A percentile compares a stretch with the other conserved stretches of the same genome.
Evolutionary conservation across 2,888 invertebrate genomes (phyloP).

Genomic region (Orthosia cruda): DNA sequence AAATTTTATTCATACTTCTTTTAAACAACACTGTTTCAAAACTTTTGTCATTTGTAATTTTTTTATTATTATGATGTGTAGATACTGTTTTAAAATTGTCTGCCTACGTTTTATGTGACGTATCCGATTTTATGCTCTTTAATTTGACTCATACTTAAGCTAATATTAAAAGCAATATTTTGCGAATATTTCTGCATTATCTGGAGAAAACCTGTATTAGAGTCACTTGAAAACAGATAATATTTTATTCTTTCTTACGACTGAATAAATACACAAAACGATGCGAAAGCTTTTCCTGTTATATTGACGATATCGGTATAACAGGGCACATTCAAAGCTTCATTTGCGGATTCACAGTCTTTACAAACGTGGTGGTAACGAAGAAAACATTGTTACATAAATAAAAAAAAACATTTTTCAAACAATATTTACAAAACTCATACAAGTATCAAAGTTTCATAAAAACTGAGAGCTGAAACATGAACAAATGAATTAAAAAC

Average conservation of each 20-base stretch:
- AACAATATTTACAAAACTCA: neutral
- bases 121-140: conserved; percentile 33
- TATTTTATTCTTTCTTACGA: neutral
- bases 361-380: neutral
- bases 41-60: conserved; percentile 62
- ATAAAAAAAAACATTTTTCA: neutral
- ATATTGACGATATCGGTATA: neutral
- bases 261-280: no score
- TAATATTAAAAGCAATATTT: conserved; percentile 32
- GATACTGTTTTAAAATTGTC: conserved; percentile 40
- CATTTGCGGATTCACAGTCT: neutral
- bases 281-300: fast-evolving
- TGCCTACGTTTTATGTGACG: conserved; percentile 46
- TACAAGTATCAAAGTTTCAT: neutral
- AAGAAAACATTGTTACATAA: no score
- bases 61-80: conserved; percentile 38
- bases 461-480: neutral
- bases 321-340: neutral
- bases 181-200: conserved; percentile 29
- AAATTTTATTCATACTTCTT: conserved; percentile 23
- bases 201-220: conserved; percentile 20
- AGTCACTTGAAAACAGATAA: neutral
- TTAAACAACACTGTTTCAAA: conserved; percentile 23
- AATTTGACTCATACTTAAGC: conserved; percentile 50
- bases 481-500: neutral